A percentile compares a stretch with the other conserved stretches of the same genome.
These are phyloP conservation scores for Daphoenositta chrysoptera DNA, from an alignment of 2,113 vertebrate genomes.

Conservation along the genomic window DNA sequence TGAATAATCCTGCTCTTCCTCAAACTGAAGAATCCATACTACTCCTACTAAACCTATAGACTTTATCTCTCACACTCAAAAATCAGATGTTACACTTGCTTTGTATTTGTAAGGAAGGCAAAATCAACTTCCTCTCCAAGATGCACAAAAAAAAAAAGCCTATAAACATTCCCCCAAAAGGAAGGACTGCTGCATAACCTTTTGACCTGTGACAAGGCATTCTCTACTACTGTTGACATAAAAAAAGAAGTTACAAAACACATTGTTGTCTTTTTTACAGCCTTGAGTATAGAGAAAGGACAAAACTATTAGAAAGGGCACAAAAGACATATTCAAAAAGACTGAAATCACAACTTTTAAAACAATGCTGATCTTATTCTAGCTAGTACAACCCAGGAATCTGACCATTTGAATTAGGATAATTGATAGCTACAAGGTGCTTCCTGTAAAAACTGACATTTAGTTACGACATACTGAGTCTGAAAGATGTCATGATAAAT, in stretches of 20 bases:
- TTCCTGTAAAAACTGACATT: not conserved
- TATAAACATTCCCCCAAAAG: not conserved
- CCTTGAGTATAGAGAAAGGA: not conserved
- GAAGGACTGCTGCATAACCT: slow-evolving; percentile 30
- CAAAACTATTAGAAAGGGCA: not conserved
- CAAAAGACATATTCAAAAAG: not conserved
- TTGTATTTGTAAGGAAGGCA: not conserved
- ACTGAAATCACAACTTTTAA: not conserved
- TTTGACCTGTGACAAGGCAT: not conserved
- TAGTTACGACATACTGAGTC: not conserved
- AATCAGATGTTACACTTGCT: not conserved
- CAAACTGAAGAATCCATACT: not conserved
- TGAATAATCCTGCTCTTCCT: not conserved
- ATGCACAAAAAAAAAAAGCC: not conserved
- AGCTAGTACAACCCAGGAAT: not conserved
- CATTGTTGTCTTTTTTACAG: not conserved
- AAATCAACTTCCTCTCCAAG: slow-evolving; percentile 16
- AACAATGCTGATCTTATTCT: not conserved
- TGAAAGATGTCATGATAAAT: not conserved
- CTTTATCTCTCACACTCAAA: not conserved
- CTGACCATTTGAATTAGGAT: not conserved
- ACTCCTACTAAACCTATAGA: not conserved
- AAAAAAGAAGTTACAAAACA: not conserved
- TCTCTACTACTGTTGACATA: not conserved
- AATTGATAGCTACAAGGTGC: not conserved